Evolutionary conservation across 2,888 invertebrate genomes (phyloP), one percentile per base, ranked within the genome.

Genomic region (Malachius bipustulatus): DNA sequence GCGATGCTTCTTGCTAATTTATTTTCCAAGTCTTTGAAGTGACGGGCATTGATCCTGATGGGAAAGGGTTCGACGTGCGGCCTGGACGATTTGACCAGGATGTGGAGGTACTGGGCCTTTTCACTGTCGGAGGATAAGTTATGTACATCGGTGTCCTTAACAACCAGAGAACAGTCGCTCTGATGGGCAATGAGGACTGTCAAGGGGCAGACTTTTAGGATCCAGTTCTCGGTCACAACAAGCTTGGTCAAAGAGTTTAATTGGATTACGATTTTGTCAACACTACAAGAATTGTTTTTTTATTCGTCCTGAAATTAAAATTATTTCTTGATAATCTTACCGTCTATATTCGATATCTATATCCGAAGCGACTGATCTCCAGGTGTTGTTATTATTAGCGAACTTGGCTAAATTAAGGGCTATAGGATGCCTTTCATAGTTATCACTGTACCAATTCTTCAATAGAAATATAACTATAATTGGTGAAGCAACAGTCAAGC

Each of bases 141-240:
- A 54, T 82, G 82, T 12, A 74, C 74, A 55, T 83, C 82, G 11
- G 80, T 77, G 70, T 76, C 75, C 42, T 77, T 75, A 11, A 89
- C 76, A 19, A 81, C 73, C 9, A 91, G 65, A 1, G 74, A 66
- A 12, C 85, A 77, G 58, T 90, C 87, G 46, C 66, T 70, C 59
- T 91, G 91, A 55, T 83, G 82, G 0, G 83, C 76, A 31, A 87
- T 61, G 49, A 78, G 64, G 2, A 91, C 60, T 42, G 64, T 69
- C 50, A 90, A 84, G 26, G 82, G 77, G 0, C 77, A 69, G 1
- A 85, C 75, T 63, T 88, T 87, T 32, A 93, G 71, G 14, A 93
- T 74, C 89, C 90, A 93, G 40, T 81, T 83, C 54, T 84, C 81
- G 0, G 89, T 91, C 0, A 77, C 81, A 30, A 85, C 67, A 16